phyloP scores from a whole-genome alignment of 2,797 vertebrate species.

The Diglossa cyanea region DNA sequence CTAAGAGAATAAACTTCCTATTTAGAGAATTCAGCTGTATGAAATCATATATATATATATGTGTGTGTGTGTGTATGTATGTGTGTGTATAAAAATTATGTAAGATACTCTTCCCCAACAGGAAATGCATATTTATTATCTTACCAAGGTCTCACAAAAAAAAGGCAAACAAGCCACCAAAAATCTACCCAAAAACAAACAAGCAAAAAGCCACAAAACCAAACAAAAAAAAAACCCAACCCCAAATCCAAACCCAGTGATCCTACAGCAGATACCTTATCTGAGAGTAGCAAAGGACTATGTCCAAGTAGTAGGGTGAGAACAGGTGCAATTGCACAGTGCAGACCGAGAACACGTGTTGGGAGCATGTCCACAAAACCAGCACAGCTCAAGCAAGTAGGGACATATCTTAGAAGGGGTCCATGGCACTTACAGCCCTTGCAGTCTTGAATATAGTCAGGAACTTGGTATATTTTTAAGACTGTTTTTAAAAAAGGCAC shows the following conservation, averaged over 20 bases:
- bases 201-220: not conserved
- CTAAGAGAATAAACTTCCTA: not conserved
- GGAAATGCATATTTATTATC: not conserved
- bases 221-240: not conserved
- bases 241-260: not conserved
- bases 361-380: not conserved
- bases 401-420: not conserved
- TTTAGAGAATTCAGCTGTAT: not conserved
- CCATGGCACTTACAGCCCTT: not conserved
- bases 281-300: not conserved
- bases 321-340: not conserved
- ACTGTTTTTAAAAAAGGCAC: not conserved
- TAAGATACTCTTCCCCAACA: not conserved
- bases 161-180: not conserved
- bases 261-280: not conserved
- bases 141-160: not conserved
- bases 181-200: not conserved
- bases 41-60: not conserved
- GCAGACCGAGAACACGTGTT: rapidly evolving
- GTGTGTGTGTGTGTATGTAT: not conserved
- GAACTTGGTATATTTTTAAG: not conserved
- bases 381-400: not conserved
- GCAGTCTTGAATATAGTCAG: not conserved
- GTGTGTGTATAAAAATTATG: not conserved
- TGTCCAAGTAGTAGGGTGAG: not conserved